These are phyloP conservation scores for Octodonta nipae DNA, from an alignment of 2,888 invertebrate species.

Conservation along the genomic window DNA sequence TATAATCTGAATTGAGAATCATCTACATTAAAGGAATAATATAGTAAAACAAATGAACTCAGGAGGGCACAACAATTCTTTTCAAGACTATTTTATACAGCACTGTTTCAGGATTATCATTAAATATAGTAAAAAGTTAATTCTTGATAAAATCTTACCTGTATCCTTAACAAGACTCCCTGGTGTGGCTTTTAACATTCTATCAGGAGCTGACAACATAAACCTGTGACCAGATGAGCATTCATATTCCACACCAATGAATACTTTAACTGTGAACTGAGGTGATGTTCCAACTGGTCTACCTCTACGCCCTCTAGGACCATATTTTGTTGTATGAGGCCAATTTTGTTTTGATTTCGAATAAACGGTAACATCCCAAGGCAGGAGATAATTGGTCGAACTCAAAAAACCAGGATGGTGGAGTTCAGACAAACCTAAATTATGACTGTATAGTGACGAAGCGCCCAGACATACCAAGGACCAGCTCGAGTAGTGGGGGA, in stretches of 20 bases:
- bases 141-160: too few relatives aligned
- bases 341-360: slow-evolving; percentile 30
- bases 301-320: slow-evolving; percentile 27
- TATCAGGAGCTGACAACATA: slow-evolving; percentile 79
- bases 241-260: slow-evolving; percentile 93
- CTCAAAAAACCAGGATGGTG: slow-evolving; percentile 79
- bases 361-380: slow-evolving; percentile 77
- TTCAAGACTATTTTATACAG: too few relatives aligned
- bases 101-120: too few relatives aligned
- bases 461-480: slow-evolving; percentile 79
- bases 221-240: slow-evolving; percentile 93
- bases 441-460: slow-evolving; percentile 80
- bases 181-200: slow-evolving; percentile 61
- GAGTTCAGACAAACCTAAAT: slow-evolving; percentile 58
- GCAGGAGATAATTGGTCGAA: slow-evolving; percentile 79
- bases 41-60: too few relatives aligned
- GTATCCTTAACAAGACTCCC: slow-evolving; percentile 61
- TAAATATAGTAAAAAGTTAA: too few relatives aligned
- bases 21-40: too few relatives aligned
- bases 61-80: too few relatives aligned
- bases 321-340: slow-evolving; percentile 29
- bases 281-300: slow-evolving; percentile 26
- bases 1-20: too few relatives aligned
- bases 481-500: slow-evolving; percentile 86
- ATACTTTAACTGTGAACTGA: slow-evolving; percentile 69